phyloP scores from a whole-genome alignment of 2,113 vertebrate species.

The Rhipidura dahli region DNA sequence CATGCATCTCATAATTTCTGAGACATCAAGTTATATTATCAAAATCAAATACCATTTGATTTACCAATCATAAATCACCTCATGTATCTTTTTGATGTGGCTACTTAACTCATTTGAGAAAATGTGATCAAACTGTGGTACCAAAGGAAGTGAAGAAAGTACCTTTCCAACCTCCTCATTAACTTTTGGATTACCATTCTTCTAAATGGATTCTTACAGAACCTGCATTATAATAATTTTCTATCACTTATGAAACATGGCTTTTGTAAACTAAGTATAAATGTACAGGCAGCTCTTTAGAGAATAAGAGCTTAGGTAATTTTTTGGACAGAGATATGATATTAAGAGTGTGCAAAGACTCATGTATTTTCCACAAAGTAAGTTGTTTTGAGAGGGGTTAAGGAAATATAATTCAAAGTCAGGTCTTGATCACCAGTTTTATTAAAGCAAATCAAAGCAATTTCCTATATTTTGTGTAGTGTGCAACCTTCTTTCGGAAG shows the following conservation, averaged over 20 bases:
- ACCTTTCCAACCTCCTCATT: neutral
- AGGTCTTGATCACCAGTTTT: neutral
- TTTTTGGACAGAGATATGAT: neutral
- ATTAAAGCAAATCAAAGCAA: neutral
- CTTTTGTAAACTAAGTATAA: neutral
- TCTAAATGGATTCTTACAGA: neutral
- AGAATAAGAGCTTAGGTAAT: neutral
- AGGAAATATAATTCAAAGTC: neutral
- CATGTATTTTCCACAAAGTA: neutral
- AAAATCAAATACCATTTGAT: neutral
- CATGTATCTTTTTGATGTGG: accelerated
- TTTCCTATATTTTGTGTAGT: neutral
- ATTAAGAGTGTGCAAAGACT: neutral
- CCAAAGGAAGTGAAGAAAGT: neutral
- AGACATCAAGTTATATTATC: neutral
- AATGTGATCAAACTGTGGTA: neutral
- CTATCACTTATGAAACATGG: neutral
- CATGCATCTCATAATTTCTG: neutral
- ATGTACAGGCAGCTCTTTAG: neutral
- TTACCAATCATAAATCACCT: neutral
- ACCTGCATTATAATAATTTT: neutral
- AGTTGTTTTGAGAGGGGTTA: neutral
- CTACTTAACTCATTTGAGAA: neutral
- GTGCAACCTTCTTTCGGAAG: neutral
- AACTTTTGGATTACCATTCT: neutral